phyloP scores from a whole-genome alignment of 2,797 vertebrate genomes.

The Meda fulgida region DNA sequence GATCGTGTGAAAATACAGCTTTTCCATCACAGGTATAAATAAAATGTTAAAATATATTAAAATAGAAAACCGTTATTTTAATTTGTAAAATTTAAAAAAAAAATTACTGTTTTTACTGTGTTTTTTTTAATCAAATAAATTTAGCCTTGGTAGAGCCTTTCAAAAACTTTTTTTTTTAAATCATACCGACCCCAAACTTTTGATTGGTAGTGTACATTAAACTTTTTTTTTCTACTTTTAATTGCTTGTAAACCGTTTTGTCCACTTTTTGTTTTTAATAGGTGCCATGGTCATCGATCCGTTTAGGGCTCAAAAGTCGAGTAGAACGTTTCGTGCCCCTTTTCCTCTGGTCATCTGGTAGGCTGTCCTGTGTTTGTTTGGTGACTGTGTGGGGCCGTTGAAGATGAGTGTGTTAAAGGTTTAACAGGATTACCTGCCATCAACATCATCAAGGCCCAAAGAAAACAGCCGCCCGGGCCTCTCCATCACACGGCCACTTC shows the following conservation, averaged over 20 bases:
- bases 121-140: not conserved
- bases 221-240: not conserved
- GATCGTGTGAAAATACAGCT: not conserved
- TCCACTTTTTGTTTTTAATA: not conserved
- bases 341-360: constrained; percentile 52
- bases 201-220: not conserved
- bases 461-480: constrained; percentile 54
- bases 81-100: too few relatives aligned
- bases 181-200: not conserved
- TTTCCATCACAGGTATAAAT: not conserved
- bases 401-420: constrained; percentile 62
- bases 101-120: not conserved
- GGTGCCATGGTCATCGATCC: not conserved
- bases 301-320: constrained; percentile 24
- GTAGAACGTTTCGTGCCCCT: constrained; percentile 11
- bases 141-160: not conserved
- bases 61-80: not conserved
- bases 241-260: not conserved
- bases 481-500: constrained; percentile 46
- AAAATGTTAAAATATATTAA: not conserved
- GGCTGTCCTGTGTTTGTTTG: constrained; percentile 61
- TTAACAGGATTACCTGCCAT: constrained; percentile 66
- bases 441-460: constrained; percentile 59
- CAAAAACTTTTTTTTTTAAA: not conserved
- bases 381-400: constrained; percentile 60